Evolutionary conservation across 2,113 vertebrate genomes (phyloP).

Genomic region (Gambusia holbrooki): DNA sequence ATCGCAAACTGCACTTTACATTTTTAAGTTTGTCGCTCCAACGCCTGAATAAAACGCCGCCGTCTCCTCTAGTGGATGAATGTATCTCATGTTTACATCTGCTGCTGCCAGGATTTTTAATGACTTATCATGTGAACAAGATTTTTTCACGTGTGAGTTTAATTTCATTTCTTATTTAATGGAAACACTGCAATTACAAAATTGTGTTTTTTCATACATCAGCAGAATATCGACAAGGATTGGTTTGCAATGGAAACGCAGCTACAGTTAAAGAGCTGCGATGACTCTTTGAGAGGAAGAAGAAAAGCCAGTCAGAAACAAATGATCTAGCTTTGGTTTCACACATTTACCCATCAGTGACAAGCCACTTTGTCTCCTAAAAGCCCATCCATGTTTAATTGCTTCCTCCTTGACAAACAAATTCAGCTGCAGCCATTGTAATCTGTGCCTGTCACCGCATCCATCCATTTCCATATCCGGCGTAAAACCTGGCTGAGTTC

Average conservation of each 20-base stretch:
- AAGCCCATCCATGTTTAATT: conserved; percentile 51
- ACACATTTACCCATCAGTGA: conserved; percentile 33
- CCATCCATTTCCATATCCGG: conserved; percentile 43
- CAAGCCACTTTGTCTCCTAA: conserved; percentile 38
- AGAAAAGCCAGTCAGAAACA: conserved; percentile 19
- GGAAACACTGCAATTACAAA: background rate
- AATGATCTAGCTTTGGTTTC: conserved; percentile 28
- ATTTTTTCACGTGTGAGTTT: no score
- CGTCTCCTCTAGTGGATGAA: no score
- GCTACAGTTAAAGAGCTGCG: background rate
- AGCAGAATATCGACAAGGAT: no score
- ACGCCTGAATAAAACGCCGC: no score
- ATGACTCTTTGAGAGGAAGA: conserved; percentile 21
- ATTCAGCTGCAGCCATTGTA: conserved; percentile 32
- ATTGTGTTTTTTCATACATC: background rate
- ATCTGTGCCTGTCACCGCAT: conserved; percentile 37
- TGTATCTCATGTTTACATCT: no score
- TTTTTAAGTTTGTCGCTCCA: no score
- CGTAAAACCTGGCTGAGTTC: conserved; percentile 13
- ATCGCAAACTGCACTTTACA: no score
- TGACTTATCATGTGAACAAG: no score
- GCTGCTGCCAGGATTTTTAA: no score
- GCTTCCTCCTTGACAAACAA: conserved; percentile 50
- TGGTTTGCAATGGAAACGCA: no score
- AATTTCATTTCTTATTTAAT: no score